Evolutionary conservation across 2,113 vertebrate genomes (phyloP), one percentile per base, ranked within the genome.

Genomic region (Peromyscus polionotus): DNA sequence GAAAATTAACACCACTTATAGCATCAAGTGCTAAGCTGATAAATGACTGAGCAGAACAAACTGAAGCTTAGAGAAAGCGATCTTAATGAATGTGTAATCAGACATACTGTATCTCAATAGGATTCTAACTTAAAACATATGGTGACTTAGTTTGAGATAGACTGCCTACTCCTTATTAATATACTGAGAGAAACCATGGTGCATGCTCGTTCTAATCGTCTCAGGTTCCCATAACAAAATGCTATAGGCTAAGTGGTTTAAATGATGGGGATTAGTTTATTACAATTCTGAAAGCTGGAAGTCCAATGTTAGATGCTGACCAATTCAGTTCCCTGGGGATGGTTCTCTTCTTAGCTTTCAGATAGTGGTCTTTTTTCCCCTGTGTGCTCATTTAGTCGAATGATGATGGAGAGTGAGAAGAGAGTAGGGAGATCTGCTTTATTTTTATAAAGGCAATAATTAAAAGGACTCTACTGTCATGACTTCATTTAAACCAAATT

Each of bases 71-170:
- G 24, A 70, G n/a, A 77, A 59, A 83, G 31, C 36, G 39, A 91
- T 86, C 45, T 10, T 87, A 61, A 65, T 51, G 75, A 7, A 80
- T 54, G 17, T 59, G 63, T 92, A 42, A 26, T 77, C 79, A 95
- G 61, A 95, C 92, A 94, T 7, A 4, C 33, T 80, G 13, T 2
- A 92, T 68, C 10, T 57, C 20, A 86, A 63, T 48, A 36, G 59
- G 19, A 70, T 92, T 94, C 7, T 90, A 81, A 91, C 70, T 95
- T 92, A 57, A 87, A 81, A 89, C 16, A 57, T 28, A 48, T 48
- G 39, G 20, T 57, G 13, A 76, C 81, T 95, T 97, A 36, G 1
- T 70, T 87, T 77, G 2, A 20, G 28, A 36, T 95, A 73, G 54
- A 77, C 17, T 51, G 26, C 28, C n/a, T 89, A 84, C 59, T 85